Conservation (phyloP, 2,113 vertebrate genomes). For the Podarcis muralis region DNA sequence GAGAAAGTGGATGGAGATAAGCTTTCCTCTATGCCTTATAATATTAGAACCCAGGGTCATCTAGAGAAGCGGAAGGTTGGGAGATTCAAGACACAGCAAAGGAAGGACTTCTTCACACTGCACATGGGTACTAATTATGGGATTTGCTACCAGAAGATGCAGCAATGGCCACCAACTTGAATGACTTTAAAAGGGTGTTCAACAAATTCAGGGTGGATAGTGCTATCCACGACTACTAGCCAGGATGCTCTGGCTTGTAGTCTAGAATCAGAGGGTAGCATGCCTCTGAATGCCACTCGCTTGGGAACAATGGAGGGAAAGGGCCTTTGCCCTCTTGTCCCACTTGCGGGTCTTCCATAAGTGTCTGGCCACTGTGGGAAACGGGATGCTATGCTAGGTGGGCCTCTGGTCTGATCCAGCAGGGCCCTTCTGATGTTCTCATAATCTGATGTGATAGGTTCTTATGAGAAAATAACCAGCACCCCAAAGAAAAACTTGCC, state of each 20-base stretch:
- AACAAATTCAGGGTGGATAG: too few relatives aligned
- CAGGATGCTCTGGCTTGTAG: neutral
- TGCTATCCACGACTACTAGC: too few relatives aligned
- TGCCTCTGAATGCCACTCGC: neutral
- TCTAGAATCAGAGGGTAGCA: neutral
- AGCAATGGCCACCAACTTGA: neutral
- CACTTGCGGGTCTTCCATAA: neutral
- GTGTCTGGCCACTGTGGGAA: neutral
- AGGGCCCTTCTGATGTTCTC: too few relatives aligned
- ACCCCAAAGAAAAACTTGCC: neutral
- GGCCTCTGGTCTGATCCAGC: neutral
- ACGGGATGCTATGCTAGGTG: neutral
- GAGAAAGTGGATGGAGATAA: too few relatives aligned
- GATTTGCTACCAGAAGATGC: neutral
- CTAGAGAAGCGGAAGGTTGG: neutral
- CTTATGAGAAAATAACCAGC: conserved; percentile 19
- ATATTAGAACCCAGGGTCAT: too few relatives aligned
- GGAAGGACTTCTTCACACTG: neutral
- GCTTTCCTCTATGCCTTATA: too few relatives aligned
- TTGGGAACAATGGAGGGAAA: neutral
- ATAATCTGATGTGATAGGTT: accelerated
- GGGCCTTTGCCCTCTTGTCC: neutral
- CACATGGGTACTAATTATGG: neutral
- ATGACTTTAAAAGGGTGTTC: too few relatives aligned
- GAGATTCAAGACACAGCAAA: neutral